phyloP scores from a whole-genome alignment of 1,140 invertebrate species.

The Bathynomus jamesi region DNA sequence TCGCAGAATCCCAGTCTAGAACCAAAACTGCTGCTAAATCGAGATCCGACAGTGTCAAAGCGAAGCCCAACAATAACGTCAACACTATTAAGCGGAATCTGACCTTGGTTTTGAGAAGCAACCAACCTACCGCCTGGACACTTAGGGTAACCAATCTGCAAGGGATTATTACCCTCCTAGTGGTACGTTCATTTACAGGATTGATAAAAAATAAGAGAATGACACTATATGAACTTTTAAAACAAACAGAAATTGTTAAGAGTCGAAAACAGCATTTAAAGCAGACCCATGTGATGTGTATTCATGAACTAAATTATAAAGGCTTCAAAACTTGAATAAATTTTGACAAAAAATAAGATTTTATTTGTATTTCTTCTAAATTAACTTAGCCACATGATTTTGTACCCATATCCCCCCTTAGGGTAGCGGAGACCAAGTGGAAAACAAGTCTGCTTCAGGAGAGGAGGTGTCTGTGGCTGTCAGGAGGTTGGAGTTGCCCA shows the following conservation, averaged over 20 bases:
- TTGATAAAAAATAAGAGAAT: neutral
- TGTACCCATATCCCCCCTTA: neutral
- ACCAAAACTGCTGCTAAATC: no score
- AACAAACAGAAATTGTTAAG: neutral
- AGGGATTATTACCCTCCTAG: neutral
- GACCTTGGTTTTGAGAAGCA: constrained; percentile 3
- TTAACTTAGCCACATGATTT: neutral
- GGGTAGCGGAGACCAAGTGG: neutral
- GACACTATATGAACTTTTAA: neutral
- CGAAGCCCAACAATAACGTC: no score
- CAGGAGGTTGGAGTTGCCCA: neutral
- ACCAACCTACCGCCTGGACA: constrained; percentile 10
- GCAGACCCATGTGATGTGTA: neutral
- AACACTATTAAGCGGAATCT: no score
- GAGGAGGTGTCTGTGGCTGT: neutral
- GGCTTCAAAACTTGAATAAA: neutral
- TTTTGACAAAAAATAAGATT: neutral
- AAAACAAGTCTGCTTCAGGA: neutral
- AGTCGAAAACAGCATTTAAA: neutral
- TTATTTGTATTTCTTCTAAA: neutral
- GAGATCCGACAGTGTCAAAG: no score
- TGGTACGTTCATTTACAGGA: neutral
- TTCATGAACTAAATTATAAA: neutral
- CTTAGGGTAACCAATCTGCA: neutral
- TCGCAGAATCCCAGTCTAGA: no score